A percentile compares a stretch with the other conserved stretches of the same genome.
phyloP scores from a whole-genome alignment of 2,888 invertebrate species.

The Orchesellides sinensis region DNA sequence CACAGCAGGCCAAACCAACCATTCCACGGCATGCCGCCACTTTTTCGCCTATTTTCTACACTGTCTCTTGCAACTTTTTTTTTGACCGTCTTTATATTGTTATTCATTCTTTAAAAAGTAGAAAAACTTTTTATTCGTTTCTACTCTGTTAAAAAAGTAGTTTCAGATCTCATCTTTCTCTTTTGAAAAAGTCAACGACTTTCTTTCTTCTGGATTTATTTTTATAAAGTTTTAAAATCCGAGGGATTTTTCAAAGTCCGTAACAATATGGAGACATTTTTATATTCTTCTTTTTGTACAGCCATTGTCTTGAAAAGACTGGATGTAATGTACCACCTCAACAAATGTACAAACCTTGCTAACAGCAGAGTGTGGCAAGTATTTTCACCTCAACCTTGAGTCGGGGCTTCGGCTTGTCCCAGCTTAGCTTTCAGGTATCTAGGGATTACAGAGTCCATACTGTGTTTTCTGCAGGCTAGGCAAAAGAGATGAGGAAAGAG shows the following conservation, averaged over 20 bases:
- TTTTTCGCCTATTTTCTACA: background rate
- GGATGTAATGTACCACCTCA: background rate
- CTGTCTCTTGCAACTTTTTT: background rate
- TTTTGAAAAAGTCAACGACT: conserved; percentile 35
- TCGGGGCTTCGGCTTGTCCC: conserved; percentile 42
- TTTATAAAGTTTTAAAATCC: conserved; percentile 44
- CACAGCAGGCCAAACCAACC: background rate
- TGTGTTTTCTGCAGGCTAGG: conserved; percentile 31
- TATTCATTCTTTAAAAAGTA: background rate
- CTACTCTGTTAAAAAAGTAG: too few species aligned
- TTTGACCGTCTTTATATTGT: background rate
- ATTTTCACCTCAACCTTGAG: conserved; percentile 52
- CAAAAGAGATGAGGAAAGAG: conserved; percentile 8
- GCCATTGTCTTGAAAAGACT: background rate
- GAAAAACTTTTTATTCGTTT: too few species aligned
- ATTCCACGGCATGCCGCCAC: background rate
- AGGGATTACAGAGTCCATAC: conserved; percentile 23
- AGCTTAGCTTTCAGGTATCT: conserved; percentile 45
- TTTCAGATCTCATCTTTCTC: background rate
- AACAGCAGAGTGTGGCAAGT: conserved; percentile 17
- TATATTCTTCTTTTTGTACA: background rate
- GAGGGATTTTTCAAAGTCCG: conserved; percentile 41
- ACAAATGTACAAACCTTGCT: background rate
- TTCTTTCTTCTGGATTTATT: conserved; percentile 31
- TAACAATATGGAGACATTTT: conserved; percentile 37